A percentile compares a stretch with the other conserved stretches of the same genome.
These are phyloP conservation scores for Sorex araneus DNA, from an alignment of 2,113 vertebrate species.

Conservation along the genomic window DNA sequence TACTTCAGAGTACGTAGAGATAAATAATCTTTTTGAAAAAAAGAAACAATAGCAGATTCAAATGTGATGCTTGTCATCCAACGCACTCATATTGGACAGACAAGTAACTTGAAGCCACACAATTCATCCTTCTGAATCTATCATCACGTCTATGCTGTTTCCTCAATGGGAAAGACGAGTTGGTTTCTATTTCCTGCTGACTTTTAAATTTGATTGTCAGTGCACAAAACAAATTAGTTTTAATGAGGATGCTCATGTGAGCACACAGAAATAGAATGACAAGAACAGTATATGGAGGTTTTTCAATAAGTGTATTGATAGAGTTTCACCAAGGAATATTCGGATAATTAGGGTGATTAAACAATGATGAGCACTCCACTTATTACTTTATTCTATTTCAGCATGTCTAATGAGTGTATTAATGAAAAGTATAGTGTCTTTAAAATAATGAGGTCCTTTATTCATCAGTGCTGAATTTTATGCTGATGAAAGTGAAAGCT, in stretches of 20 bases:
- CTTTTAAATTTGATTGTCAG: constrained; percentile 83
- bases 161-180: constrained; percentile 80
- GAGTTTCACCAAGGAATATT: constrained; percentile 25
- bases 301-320: constrained; percentile 26
- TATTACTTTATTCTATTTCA: constrained; percentile 55
- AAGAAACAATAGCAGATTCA: constrained; percentile 71
- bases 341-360: constrained; percentile 56
- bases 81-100: constrained; percentile 68
- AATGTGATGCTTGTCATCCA: constrained; percentile 78
- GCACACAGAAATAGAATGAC: constrained; percentile 40
- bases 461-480: background rate
- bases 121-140: constrained; percentile 74
- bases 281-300: background rate
- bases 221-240: constrained; percentile 80
- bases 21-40: constrained; percentile 76
- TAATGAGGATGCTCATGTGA: constrained; percentile 76
- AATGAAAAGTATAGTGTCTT: constrained; percentile 42
- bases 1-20: constrained; percentile 44
- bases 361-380: background rate
- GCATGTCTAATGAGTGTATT: constrained; percentile 42
- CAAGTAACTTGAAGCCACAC: constrained; percentile 65
- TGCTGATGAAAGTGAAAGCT: background rate
- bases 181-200: constrained; percentile 84
- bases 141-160: constrained; percentile 73
- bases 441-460: constrained; percentile 7